Base-by-base conservation (phyloP, 2,113 vertebrate species). In the Tauraco erythrolophus region DNA sequence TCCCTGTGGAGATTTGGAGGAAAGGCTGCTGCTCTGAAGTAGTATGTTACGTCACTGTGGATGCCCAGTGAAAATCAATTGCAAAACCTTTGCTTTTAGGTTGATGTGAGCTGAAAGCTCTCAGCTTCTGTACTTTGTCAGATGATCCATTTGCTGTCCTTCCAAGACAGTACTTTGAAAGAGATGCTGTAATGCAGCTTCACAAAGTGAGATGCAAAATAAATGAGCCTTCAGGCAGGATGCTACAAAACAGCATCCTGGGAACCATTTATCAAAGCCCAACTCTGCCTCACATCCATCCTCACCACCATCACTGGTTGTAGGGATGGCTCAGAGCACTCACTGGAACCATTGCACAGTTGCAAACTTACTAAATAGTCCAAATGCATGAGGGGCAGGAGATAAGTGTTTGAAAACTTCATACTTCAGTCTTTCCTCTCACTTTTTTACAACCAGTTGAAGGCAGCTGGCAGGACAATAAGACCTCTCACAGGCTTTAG, bases 171-270 rank as follows among this genome's bases (percentile, higher is more conserved):
- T 23, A 28, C 65, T 87, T 84, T 82, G 72, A 57, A 78, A 78
- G n/a, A 82, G 24, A 24, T 43, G 31, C 57, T 60, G 19, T 87
- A 91, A 84, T 68, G 72, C 43, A 79, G 25, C 92, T 93, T 76
- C 70, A 58, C 37, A 77, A 74, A 88, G 22, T 5, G 48, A 88
- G 72, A 94, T 93, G 90, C 70, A 85, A 83, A 94, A 94, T 72
- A 85, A 92, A 94, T 85, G 75, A 95, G 37, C 24, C 66, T 90
- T 30, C 66, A 80, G 84, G 50, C 45, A 80, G 70, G 54, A 61
- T 53, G 46, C 41, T 83, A 30, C 78, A 92, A 69, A 88, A 22
- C 48, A 89, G 53, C 70, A 75, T 77, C 22, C 37, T 66, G 92
- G 82, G 74, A 88, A 41, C 31, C 74, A n/a, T 62, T 95, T 77